Conservation (phyloP, 2,113 vertebrate genomes). For the Vicugna pacos region DNA sequence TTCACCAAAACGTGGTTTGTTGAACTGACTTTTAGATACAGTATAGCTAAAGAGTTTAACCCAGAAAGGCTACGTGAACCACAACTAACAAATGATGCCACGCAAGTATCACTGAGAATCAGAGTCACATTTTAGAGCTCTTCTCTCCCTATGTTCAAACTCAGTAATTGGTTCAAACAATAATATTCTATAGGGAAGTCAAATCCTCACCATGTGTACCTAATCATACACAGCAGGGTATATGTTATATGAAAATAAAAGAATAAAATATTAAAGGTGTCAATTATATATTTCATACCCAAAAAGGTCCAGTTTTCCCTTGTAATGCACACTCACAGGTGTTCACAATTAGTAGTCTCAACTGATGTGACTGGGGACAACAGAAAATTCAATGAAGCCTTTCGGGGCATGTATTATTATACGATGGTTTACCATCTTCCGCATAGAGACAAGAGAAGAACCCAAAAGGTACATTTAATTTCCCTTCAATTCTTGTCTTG, state of each 20-base stretch:
- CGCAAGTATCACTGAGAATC: background rate
- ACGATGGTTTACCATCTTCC: background rate
- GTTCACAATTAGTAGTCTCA: background rate
- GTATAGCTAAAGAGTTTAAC: background rate
- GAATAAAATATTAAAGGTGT: background rate
- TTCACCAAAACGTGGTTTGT: background rate
- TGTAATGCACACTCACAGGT: background rate
- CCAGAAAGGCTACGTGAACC: background rate
- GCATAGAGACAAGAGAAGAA: background rate
- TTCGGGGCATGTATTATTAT: background rate
- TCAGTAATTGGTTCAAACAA: background rate
- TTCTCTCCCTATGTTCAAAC: background rate
- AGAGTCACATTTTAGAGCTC: background rate
- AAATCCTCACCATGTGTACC: background rate
- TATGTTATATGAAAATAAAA: background rate
- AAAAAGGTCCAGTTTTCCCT: background rate
- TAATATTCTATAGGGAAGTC: background rate
- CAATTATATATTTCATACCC: background rate
- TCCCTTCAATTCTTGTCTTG: background rate
- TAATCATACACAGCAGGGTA: rapidly evolving
- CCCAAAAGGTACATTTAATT: background rate
- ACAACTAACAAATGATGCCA: background rate
- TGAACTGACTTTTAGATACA: background rate
- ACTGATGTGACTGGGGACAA: background rate
- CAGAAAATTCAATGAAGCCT: background rate